Base-by-base conservation (phyloP, 37 sponge, comb jelly and placozoan genomes). In the Hormiphora californensis region DNA sequence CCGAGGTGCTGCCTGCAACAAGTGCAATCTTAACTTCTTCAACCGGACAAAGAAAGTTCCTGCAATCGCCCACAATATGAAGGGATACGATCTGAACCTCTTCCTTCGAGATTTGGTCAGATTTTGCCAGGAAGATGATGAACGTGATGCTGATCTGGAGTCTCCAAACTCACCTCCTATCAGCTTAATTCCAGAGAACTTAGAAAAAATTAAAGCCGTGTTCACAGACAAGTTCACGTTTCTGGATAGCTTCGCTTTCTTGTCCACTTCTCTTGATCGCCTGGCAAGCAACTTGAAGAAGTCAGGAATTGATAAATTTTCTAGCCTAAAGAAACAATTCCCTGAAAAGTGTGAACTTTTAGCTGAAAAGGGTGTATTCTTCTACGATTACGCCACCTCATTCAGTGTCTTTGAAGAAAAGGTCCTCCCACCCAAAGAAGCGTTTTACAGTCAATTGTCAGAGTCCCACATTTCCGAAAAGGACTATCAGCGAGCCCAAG, bases 181-280 rank as follows among this genome's bases (percentile, higher is more conserved):
- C 19, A 25, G 35, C 35, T 36, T 65, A 8, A 65, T 65, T 19
- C 68, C 68, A 35, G 68, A 65, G 19, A 65, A 65, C 19, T 32
- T 65, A 25, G 68, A 65, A 30, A 65, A 65, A 32, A 36, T 65
- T 39, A 65, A 65, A 34, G 68, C 68, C 35, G 35, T 65, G 4
- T 65, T 65, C 68, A 65, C 68, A 34, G 68, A 65, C 5, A 36
- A 65, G 68, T 65, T 65, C 38, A 65, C 68, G 4, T 65, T 65
- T 39, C 38, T 65, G 25, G 68, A 65, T 65, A 65, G 68, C 68
- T 65, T 65, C 35, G 35, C 68, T 17, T 65, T 65, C 38, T 25
- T 65, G 12, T 65, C 68, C 9, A 36, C 68, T 3, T 65, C 68
- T 5, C 68, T 65, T 65, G 68, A 65, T 8, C 31, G 25, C 9